Conservation (phyloP, 2,113 vertebrate genomes). For the Cottus gobio region DNA sequence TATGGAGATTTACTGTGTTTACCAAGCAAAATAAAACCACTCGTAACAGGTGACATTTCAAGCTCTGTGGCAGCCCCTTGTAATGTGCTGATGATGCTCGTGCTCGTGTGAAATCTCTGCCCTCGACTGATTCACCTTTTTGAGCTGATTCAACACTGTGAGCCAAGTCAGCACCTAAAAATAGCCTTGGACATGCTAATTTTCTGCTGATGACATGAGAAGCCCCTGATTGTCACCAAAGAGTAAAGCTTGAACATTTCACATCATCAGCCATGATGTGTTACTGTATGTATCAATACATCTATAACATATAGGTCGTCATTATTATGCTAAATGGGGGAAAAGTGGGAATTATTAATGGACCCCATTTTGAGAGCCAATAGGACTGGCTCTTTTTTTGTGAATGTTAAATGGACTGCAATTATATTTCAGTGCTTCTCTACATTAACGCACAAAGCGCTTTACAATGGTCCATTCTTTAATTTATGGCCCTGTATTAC, state of each 20-base stretch:
- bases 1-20: constrained; percentile 8
- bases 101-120: constrained; percentile 26
- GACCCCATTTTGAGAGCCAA: not conserved
- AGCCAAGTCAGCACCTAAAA: constrained; percentile 60
- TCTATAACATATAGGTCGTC: not conserved
- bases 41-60: constrained; percentile 22
- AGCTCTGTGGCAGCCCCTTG: constrained; percentile 5
- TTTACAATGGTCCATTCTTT: not conserved
- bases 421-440: not conserved
- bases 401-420: not conserved
- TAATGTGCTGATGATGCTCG: constrained; percentile 22
- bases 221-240: constrained; percentile 3
- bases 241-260: not conserved
- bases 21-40: not conserved
- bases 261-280: not conserved
- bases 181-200: constrained; percentile 38
- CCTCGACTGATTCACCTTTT: constrained; percentile 49
- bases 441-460: not conserved
- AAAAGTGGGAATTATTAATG: not conserved
- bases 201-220: constrained; percentile 37
- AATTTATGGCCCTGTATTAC: not conserved
- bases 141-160: constrained; percentile 25
- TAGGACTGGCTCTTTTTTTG: not conserved
- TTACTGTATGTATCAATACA: no score
- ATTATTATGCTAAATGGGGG: not conserved